phyloP scores from a whole-genome alignment of 2,888 invertebrate genomes.

The Hypomecis atomaria region DNA sequence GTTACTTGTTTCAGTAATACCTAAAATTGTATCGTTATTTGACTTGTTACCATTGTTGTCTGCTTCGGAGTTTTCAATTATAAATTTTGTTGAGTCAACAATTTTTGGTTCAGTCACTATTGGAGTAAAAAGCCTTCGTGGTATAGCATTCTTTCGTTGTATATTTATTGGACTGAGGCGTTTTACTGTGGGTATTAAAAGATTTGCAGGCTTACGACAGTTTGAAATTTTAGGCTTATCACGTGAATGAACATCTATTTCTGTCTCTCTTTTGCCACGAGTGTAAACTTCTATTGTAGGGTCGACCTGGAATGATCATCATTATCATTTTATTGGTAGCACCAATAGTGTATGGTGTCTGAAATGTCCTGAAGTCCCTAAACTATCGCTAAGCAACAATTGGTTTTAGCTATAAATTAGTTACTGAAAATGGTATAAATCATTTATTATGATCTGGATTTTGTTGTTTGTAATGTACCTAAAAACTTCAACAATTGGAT shows the following conservation, averaged over 20 bases:
- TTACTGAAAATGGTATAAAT: no score
- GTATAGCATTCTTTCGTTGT: background rate
- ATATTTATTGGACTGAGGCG: background rate
- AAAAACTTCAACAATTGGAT: no score
- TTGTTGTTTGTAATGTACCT: no score
- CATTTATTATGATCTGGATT: no score
- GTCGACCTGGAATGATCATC: conserved; percentile 5
- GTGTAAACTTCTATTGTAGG: background rate
- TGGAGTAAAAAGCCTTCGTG: background rate
- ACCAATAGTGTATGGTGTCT: no score
- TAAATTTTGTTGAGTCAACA: no score
- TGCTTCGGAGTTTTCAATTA: background rate
- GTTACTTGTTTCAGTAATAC: background rate
- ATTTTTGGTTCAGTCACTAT: background rate
- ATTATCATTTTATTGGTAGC: no score
- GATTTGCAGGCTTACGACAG: background rate
- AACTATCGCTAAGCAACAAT: no score
- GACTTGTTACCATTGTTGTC: background rate
- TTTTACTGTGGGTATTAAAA: background rate
- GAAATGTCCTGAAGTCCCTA: no score
- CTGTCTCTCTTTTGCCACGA: conserved; percentile 17
- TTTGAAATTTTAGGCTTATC: background rate
- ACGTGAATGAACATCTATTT: conserved; percentile 4
- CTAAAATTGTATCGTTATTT: background rate
- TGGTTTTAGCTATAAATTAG: no score